Evolutionary conservation across 2,797 vertebrate species (phyloP), one percentile per base, ranked within the genome.

Genomic region (Gobionotothen gibberifrons): DNA sequence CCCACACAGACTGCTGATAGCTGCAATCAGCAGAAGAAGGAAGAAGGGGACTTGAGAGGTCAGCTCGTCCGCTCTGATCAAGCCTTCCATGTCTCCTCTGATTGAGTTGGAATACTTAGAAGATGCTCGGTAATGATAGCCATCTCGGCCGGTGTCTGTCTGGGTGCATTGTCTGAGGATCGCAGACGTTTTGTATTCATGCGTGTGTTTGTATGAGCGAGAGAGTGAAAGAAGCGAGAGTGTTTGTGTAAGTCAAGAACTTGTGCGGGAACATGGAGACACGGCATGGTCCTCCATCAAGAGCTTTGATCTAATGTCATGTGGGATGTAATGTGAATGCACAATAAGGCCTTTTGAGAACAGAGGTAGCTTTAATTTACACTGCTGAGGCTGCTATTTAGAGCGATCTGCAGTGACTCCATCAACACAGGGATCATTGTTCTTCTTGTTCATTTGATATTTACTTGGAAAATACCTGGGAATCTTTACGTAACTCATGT

Each of bases 21-120:
- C 84, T 59, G 91, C 90, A 93, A 92, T 93, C 92, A 93, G 87
- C 67, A 78, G 73, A 66, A 91, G 88, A 66, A 84, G 82, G 79
- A 77, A 87, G 87, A 89, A 85, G 87, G 66, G 67, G 81, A 43
- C 85, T 92, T 21, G 66, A 93, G 90, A 86, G 89, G 78, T 69
- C 62, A 48, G 74, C 90, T 92, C 84, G 79, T 91, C 90, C 85
- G 85, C 76, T 48, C 69, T 78, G 83, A 88, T 79, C 76, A 83
- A 78, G 79, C 84, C 81, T 83, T 90, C 85, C 70, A 74, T 79
- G 70, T 83, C 84, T 74, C 71, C 76, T 71, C 88, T 93, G 92
- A 93, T 92, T 93, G 92, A 88, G 88, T 79, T 79, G 78, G 69
- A 81, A 89, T 79, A 85, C 89, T 91, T 82, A 81, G 69, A 81